Evolutionary conservation across 2,113 vertebrate genomes (phyloP), one percentile per base, ranked within the genome.

Genomic region (Alectura lathami): DNA sequence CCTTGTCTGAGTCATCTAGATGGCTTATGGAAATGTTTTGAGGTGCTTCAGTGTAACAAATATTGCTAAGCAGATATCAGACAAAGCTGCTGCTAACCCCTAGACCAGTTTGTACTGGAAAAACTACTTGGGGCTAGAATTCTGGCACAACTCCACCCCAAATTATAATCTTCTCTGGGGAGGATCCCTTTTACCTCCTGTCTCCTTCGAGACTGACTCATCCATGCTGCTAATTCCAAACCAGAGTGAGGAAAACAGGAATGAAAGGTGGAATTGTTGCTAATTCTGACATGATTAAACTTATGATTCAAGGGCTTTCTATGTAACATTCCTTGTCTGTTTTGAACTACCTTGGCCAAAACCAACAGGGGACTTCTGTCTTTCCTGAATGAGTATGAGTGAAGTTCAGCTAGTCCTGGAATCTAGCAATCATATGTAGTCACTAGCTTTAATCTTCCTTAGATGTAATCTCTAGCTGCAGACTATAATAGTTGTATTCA

Each of bases 401-500:
- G 4, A 68, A 81, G 76, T 60, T 86, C 51, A 81, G 42, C 60
- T 72, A 40, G 26, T 72, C n/a, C 56, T 92, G 56, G 50, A 70
- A 45, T 73, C 36, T 77, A 23, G 30, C 50, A 73, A 29, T 80
- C 36, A 74, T 77, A 90, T 69, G 74, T 60, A 73, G 10, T 83
- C 29, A 50, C n/a, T 51, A 62, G 59, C 77, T 83, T 69, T 74
- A 81, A 70, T 66, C 88, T 84, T 92, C 32, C 24, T 50, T 81
- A 86, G 89, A 50, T 60, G 17, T 34, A 59, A 48, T 82, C 40
- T 88, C 68, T 91, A 96, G 94, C 89, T 69, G 91, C 86, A 89
- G 69, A 94, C 81, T 88, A 83, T 96, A 96, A 95, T 95, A 95
- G 89, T 5, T 95, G 67, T 96, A 94, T 96, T 96, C 93, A 82